A percentile compares a stretch with the other conserved stretches of the same genome.
Evolutionary conservation across 2,113 vertebrate species (phyloP).

Genomic region (Corythaeola cristata): DNA sequence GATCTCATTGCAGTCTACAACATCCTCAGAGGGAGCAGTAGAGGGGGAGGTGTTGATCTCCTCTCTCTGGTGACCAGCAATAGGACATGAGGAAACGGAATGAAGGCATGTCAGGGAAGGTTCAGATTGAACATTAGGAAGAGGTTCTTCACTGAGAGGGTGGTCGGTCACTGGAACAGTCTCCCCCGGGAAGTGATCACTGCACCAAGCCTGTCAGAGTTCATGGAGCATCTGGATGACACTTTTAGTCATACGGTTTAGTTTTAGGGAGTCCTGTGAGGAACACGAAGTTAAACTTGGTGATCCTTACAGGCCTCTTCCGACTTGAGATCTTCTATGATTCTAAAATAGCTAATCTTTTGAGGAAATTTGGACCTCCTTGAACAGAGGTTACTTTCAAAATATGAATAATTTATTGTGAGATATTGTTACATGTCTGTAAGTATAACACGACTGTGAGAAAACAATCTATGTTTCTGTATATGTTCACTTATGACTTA

Average conservation of each 20-base stretch:
- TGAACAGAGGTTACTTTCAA: background rate
- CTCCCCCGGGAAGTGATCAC: background rate
- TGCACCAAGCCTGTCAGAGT: background rate
- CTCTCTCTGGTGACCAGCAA: background rate
- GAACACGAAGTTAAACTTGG: background rate
- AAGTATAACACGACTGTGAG: background rate
- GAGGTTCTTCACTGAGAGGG: background rate
- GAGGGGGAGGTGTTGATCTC: background rate
- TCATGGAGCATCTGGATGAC: background rate
- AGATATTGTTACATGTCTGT: background rate
- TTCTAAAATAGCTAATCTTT: background rate
- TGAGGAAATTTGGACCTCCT: background rate
- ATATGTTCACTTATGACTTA: background rate
- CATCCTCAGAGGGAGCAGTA: fast-evolving
- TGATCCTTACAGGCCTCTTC: background rate
- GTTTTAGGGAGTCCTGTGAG: background rate
- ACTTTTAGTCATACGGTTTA: background rate
- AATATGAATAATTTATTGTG: background rate
- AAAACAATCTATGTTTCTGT: background rate
- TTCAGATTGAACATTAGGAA: background rate
- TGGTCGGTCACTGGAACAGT: background rate
- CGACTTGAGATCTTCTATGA: background rate
- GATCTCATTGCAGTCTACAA: fast-evolving
- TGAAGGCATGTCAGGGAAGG: background rate
- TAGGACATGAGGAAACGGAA: background rate